Conservation (phyloP, 2,797 vertebrate species). For the Astyanax mexicanus region DNA sequence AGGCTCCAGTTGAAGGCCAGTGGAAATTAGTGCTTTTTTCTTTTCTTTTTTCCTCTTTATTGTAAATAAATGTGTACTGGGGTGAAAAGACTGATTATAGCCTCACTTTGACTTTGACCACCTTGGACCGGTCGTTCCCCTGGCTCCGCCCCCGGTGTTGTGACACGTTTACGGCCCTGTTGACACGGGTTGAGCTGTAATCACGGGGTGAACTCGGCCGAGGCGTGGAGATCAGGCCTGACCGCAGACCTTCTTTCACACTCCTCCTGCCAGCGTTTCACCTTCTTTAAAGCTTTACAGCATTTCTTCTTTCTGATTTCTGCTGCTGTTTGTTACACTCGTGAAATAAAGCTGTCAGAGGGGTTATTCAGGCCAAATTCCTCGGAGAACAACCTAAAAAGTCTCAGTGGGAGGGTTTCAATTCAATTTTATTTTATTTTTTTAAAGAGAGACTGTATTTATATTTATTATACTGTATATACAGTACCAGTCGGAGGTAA, state of each 20-base stretch:
- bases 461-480: too few species aligned
- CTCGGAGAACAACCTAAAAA: neutral
- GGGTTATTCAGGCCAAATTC: neutral
- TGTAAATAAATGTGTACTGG: too few species aligned
- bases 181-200: neutral
- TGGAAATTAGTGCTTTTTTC: neutral
- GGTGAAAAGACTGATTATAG: neutral
- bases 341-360: neutral
- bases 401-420: neutral
- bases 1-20: neutral
- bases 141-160: neutral
- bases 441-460: too few species aligned
- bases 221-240: neutral
- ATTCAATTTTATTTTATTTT: too few species aligned
- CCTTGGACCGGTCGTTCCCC: conserved; percentile 27
- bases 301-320: neutral
- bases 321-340: neutral
- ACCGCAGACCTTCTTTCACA: conserved; percentile 19
- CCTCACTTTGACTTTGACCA: conserved; percentile 36
- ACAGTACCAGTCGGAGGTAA: too few species aligned
- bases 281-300: too few species aligned
- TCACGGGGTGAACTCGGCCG: neutral
- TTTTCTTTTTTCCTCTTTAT: too few species aligned
- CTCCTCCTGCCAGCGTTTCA: too few species aligned
- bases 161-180: conserved; percentile 16